These are phyloP conservation scores for Orchestes rusci DNA, from an alignment of 2,888 invertebrate species.

Conservation along the genomic window DNA sequence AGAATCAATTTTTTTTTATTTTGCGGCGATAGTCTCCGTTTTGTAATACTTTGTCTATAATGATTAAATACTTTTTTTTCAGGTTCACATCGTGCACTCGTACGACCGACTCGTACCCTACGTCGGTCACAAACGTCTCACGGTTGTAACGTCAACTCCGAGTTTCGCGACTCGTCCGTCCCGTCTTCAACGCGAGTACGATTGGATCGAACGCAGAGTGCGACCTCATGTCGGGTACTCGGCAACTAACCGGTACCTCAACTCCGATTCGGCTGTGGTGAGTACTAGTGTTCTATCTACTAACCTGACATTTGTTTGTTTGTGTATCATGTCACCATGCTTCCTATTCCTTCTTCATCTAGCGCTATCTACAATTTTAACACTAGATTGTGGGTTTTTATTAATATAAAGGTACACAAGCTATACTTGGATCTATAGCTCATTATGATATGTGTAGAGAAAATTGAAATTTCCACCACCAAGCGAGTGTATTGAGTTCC, in stretches of 20 bases:
- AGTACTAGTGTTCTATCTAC: too few relatives aligned
- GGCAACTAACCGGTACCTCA: slow-evolving; percentile 69
- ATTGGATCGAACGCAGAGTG: slow-evolving; percentile 59
- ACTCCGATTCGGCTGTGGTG: slow-evolving; percentile 69
- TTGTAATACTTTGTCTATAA: too few relatives aligned
- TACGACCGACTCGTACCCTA: slow-evolving; percentile 45
- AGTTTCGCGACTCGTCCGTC: slow-evolving; percentile 58
- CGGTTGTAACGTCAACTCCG: slow-evolving; percentile 54
- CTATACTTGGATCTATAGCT: too few relatives aligned
- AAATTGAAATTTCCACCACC: too few relatives aligned
- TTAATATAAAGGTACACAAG: too few relatives aligned
- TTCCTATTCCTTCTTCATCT: not conserved
- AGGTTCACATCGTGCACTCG: slow-evolving; percentile 45
- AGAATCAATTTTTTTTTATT: too few relatives aligned
- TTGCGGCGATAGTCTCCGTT: too few relatives aligned
- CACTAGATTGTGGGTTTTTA: too few relatives aligned
- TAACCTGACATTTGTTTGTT: not conserved
- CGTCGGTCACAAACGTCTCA: slow-evolving; percentile 52
- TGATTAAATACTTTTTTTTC: too few relatives aligned
- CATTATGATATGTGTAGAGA: too few relatives aligned
- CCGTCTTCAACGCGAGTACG: slow-evolving; percentile 59
- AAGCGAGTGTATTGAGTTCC: too few relatives aligned
- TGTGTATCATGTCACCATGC: not conserved
- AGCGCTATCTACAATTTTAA: too few relatives aligned
- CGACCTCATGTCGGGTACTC: slow-evolving; percentile 56